A percentile compares a stretch with the other conserved stretches of the same genome.
These are phyloP conservation scores for Nowickia ferox DNA, from an alignment of 2,888 invertebrate genomes.

Conservation along the genomic window DNA sequence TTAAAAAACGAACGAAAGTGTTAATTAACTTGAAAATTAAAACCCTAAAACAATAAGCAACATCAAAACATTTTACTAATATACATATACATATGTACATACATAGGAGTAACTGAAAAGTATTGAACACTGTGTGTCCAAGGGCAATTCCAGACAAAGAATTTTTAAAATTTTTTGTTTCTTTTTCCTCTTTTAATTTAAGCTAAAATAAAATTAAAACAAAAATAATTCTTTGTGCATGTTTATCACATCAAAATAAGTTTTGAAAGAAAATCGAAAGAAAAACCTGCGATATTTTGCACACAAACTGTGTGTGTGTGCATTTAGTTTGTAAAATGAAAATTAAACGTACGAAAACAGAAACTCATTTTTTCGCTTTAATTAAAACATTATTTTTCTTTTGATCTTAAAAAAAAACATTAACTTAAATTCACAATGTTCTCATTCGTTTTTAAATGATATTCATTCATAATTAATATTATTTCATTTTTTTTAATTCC, in stretches of 20 bases:
- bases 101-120: slow-evolving; percentile 17
- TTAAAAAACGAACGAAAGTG: slow-evolving; percentile 39
- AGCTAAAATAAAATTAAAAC: slow-evolving; percentile 9
- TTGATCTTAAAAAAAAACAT: neutral
- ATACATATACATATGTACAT: too few species aligned
- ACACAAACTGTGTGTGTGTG: slow-evolving; percentile 21
- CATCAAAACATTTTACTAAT: neutral
- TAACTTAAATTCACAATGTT: slow-evolving; percentile 55
- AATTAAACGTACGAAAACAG: slow-evolving; percentile 38
- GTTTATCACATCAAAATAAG: slow-evolving; percentile 19
- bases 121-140: slow-evolving; percentile 61
- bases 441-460: slow-evolving; percentile 67
- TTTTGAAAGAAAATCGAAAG: slow-evolving; percentile 57
- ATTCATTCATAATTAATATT: slow-evolving; percentile 48
- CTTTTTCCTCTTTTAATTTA: slow-evolving; percentile 48
- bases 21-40: slow-evolving; percentile 72
- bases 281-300: slow-evolving; percentile 67
- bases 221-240: neutral
- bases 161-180: slow-evolving; percentile 58
- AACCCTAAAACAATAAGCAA: slow-evolving; percentile 37
- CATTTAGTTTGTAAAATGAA: slow-evolving; percentile 67
- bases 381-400: slow-evolving; percentile 22
- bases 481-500: slow-evolving; percentile 19
- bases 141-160: slow-evolving; percentile 43
- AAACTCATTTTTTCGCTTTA: slow-evolving; percentile 51